Evolutionary conservation across 2,113 vertebrate genomes (phyloP).

Genomic region (Scatophagus argus): DNA sequence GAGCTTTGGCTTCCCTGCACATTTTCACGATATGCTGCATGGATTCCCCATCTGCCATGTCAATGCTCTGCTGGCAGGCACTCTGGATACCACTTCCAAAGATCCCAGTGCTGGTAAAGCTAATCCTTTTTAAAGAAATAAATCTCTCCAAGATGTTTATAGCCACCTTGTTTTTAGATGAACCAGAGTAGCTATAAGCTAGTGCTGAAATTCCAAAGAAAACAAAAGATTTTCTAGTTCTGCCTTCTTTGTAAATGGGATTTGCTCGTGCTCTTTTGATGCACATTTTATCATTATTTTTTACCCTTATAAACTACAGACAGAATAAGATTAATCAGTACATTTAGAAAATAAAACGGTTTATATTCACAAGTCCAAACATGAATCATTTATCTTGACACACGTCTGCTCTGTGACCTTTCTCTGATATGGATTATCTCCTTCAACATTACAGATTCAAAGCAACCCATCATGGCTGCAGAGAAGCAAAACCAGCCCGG

Average conservation of each 20-base stretch:
- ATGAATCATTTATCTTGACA: not conserved
- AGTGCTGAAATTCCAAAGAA: not conserved
- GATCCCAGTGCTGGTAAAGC: conserved; percentile 49
- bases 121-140: not conserved
- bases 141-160: conserved; percentile 15
- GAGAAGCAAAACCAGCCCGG: conserved; percentile 60
- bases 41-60: conserved; percentile 95
- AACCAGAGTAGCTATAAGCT: not conserved
- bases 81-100: conserved; percentile 79
- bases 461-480: conserved; percentile 70
- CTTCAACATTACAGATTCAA: conserved; percentile 32
- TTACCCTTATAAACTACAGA: not conserved
- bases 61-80: conserved; percentile 90
- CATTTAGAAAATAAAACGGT: not conserved
- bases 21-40: conserved; percentile 89
- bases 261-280: not conserved
- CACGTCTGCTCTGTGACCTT: not conserved
- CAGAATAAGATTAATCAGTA: not conserved
- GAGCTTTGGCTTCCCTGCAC: conserved; percentile 93
- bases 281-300: not conserved
- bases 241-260: not conserved
- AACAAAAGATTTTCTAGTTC: not conserved
- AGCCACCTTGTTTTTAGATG: not conserved
- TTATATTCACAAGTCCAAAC: not conserved
- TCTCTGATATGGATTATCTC: not conserved